Percentiles rank a stretch among this genome's conserved stretches.
phyloP scores from a whole-genome alignment of 2,888 invertebrate species.

The Noctua janthe region DNA sequence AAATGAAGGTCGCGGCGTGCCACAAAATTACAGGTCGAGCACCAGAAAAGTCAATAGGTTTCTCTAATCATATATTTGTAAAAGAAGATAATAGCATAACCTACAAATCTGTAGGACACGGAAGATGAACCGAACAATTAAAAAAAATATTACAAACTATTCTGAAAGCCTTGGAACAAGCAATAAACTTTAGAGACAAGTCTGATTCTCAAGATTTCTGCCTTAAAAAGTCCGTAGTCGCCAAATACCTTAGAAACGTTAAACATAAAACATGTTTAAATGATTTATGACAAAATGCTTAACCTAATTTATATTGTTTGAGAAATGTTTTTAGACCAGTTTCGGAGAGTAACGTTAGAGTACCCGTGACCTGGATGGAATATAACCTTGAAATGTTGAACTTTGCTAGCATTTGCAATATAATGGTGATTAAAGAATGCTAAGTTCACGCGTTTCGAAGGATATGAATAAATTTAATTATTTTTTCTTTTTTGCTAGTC shows the following conservation, averaged over 20 bases:
- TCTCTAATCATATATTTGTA: neutral
- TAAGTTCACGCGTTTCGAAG: neutral
- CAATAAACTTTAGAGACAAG: neutral
- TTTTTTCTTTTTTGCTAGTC: neutral
- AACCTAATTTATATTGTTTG: neutral
- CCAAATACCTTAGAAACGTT: neutral
- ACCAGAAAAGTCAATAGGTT: neutral
- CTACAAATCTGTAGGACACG: neutral
- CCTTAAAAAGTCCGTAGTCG: neutral
- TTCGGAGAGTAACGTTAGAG: conserved; percentile 2
- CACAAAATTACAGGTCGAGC: neutral
- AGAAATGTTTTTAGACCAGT: conserved; percentile 13
- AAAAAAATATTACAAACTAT: neutral
- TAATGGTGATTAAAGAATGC: conserved; percentile 10
- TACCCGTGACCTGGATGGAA: conserved; percentile 12
- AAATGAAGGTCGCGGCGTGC: neutral
- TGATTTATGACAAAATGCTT: neutral
- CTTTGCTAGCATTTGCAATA: conserved; percentile 17
- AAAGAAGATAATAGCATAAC: neutral
- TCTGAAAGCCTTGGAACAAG: neutral
- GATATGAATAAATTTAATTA: neutral
- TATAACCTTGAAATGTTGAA: conserved; percentile 15
- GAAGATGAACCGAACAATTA: neutral
- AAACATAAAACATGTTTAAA: neutral
- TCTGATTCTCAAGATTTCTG: neutral